Evolutionary conservation across 1,140 invertebrate genomes (phyloP), one percentile per base, ranked within the genome.

Genomic region (Drosophila erecta): DNA sequence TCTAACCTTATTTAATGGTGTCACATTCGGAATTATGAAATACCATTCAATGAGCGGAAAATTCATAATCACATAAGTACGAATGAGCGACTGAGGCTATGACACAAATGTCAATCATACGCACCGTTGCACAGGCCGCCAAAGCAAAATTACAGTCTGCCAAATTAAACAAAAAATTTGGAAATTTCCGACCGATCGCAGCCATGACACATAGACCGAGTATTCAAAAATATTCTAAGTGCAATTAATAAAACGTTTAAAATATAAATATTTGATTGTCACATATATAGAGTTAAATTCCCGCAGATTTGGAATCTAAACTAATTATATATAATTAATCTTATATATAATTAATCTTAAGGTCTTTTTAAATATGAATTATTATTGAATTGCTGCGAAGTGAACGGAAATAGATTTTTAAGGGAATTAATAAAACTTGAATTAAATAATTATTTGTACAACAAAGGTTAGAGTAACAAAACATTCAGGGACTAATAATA

Each of bases 91-190:
- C 35, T 54, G 57, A 22, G 44, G 50, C 58, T 76, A 53, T 85
- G 81, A 86, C 81, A 85, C 78, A 75, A 78, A 78, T 81, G 76
- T 87, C 75, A 86, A 86, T 86, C 81, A 86, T 79, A 75, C 81
- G 81, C 81, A 86, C 81, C 77, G 81, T 75, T 85, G 81, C 81
- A 86, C 81, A 85, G 67, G 41, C 44, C 64, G 40, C 30, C 58
- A 55, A 56, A 73, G 24, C 27, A 2, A 64, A 64, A 33, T 57
- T 38, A 37, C 12, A 30, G 41, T 15, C 27, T 11, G 12, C 24
- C 17, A 69, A 70, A 70, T 70, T 69, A 62, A 62, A 56, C 65
- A 57, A 30, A 38, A 70, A 57, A 57, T 70, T 70, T 40, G 35
- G 35, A 70, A 70, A 70, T 71, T 70, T 70, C 51, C 65, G 50